Base-by-base conservation (phyloP, 2,797 vertebrate genomes). In the Psittacula derbiana region DNA sequence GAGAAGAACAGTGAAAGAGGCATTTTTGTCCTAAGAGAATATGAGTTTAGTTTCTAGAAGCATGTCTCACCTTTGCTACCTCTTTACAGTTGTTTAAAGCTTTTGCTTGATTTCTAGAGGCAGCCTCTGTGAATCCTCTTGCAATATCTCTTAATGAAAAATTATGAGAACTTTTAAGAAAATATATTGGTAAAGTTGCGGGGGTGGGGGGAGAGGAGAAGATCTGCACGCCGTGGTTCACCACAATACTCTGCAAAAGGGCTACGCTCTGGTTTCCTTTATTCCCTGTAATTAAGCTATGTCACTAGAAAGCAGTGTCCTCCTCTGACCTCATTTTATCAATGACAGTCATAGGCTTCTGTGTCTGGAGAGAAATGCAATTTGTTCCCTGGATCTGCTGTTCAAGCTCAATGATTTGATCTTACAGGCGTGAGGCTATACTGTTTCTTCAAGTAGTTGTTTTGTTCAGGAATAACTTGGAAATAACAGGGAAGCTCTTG, bases 401-500 rank as follows among this genome's bases (percentile, higher is more conserved):
- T 10, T 82, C 33, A 65, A 73, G 14, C 19, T n/a, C 16, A 25
- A 2, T 5, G 21, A 46, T 30, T 31, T 58, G 46, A 69, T 47
- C 43, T 28, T 50, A 52, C 0, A 1, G 4, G 7, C 5, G 3
- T 73, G 46, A 90, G 70, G 40, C n/a, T 43, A 10, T 8, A 4
- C 19, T 58, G 27, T 19, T 83, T 58, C 36, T 74, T 36, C 46
- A 62, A 47, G 73, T 6, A 81, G n/a, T 1, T 43, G 8, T 60
- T 61, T 65, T 47, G 11, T 16, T 92, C 50, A 71, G 74, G 60
- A 90, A 69, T 33, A 5, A 10, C 28, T 58, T 65, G 66, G 46
- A 93, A 90, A 40, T 10, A 82, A 36, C 12, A 58, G 21, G 14
- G 36, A 92, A 67, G 21, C 25, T 76, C 24, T 25, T 40, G 12